phyloP scores from a whole-genome alignment of 2,113 vertebrate species.

The Cygnus buccinator region DNA sequence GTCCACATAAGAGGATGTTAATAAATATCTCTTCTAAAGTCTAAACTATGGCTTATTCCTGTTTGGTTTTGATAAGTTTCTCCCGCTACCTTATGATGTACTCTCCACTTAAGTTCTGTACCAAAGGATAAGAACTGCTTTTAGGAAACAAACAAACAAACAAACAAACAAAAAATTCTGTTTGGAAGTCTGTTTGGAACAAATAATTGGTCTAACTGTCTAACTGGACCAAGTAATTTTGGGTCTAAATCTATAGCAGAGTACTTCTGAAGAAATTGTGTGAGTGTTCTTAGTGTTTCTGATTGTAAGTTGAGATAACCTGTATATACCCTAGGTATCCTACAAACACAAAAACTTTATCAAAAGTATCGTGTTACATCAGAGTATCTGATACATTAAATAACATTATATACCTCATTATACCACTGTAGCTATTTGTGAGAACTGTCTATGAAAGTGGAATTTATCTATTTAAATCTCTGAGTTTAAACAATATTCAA shows the following conservation, averaged over 20 bases:
- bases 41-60: not conserved
- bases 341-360: not conserved
- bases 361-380: not conserved
- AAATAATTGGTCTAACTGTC: not conserved
- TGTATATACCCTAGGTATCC: not conserved
- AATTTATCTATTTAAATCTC: not conserved
- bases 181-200: not conserved
- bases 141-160: no score
- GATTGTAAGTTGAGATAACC: not conserved
- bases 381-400: not conserved
- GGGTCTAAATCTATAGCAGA: not conserved
- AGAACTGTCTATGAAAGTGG: not conserved
- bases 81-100: not conserved
- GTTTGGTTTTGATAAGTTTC: not conserved
- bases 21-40: not conserved
- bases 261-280: not conserved
- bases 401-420: not conserved
- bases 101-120: not conserved
- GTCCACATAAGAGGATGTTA: not conserved
- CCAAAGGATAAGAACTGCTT: not conserved
- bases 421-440: not conserved
- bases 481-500: not conserved
- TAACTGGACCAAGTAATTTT: not conserved
- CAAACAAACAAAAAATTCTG: no score
- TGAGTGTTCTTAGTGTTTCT: not conserved